Percentiles rank a stretch among this genome's conserved stretches.
These are phyloP conservation scores for Pangasianodon hypophthalmus DNA, from an alignment of 2,113 vertebrate genomes.

Conservation along the genomic window DNA sequence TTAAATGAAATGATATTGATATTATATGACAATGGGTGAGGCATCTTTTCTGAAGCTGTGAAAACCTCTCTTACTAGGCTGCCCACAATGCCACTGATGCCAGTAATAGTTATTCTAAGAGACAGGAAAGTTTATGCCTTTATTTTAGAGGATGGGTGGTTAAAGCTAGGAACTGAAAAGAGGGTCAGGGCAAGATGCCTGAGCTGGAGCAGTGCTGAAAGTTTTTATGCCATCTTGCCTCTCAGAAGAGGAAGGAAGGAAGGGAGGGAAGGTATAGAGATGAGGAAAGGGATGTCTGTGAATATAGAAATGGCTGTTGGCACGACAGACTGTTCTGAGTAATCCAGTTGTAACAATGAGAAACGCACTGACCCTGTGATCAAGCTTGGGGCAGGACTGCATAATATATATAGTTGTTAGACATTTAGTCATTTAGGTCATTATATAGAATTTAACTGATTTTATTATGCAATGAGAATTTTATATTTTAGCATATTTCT, in stretches of 20 bases:
- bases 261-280: conserved; percentile 47
- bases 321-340: background rate
- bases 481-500: background rate
- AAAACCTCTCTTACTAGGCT: background rate
- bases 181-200: background rate
- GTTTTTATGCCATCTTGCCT: conserved; percentile 36
- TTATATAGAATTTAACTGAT: background rate
- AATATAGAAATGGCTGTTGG: conserved; percentile 25
- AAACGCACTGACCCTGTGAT: background rate
- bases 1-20: background rate
- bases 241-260: conserved; percentile 56
- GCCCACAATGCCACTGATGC: background rate
- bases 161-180: background rate
- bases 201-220: background rate
- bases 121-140: background rate
- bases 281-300: background rate
- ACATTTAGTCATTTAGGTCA: background rate
- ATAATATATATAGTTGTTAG: background rate
- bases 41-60: background rate
- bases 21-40: background rate
- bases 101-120: background rate
- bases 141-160: conserved; percentile 20
- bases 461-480: background rate
- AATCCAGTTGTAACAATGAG: background rate
- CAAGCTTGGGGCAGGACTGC: background rate